Evolutionary conservation across 1,140 invertebrate species (phyloP), one percentile per base, ranked within the genome.

Genomic region (Ditylenchus dipsaci): DNA sequence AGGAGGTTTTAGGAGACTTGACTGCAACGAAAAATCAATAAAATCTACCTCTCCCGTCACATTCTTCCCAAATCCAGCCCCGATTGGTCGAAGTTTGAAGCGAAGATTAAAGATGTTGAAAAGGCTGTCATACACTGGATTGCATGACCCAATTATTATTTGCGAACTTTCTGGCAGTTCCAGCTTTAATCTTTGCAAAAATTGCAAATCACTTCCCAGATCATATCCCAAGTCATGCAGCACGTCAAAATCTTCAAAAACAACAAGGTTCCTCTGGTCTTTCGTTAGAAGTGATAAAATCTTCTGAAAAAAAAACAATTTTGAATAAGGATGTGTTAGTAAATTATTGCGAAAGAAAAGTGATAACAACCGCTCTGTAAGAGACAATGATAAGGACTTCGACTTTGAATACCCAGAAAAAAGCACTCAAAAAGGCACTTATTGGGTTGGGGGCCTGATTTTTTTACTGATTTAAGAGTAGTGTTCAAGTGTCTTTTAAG

Each of bases 61-160:
- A 42, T 74, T 69, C 27, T 72, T 58, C 13, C 68, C 71, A 33
- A 72, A 62, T 33, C 68, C 68, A 67, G 66, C 33, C 11, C 68
- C 69, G 57, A 69, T 69, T 27, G 67, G 42, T 19, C 23, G 33
- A 15, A 69, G 69, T 47, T 38, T 42, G 43, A 69, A 53, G 15
- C 30, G 38, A n/a, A 58, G n/a, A 19, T 69, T 38, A 26, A 49
- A 69, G 27, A 56, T 33, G 38, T 60, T 64, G 21, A 27, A 13
- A 15, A 72, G 19, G 13, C 21, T 42, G 43, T 38, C 53, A 53
- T 23, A 17, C 3, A 9, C 30, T 1, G 67, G 67, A 15, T 26
- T 71, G 21, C 23, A 33, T 7, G 27, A 33, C 19, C 38, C 42
- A 42, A 60, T 1, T 27, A 69, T 0, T n/a, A 69, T 21, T 30